These are phyloP conservation scores for Leucosticte australis DNA, from an alignment of 2,113 vertebrate genomes.

Conservation along the genomic window DNA sequence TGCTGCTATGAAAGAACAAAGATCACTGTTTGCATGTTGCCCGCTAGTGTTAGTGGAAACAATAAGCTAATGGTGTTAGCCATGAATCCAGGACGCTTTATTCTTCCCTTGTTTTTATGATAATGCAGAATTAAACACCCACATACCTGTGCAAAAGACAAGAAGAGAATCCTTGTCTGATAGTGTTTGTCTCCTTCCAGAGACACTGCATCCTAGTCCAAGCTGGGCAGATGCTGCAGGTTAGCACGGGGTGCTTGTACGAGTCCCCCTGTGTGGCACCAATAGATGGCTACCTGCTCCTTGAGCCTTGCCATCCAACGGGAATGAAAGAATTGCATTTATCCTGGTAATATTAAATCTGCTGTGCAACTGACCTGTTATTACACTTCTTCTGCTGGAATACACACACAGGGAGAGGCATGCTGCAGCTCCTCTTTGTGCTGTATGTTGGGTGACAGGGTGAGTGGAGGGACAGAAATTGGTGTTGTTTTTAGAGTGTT, in stretches of 20 bases:
- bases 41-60: not conserved
- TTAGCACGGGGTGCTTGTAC: not conserved
- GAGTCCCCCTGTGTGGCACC: not conserved
- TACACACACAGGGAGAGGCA: not conserved
- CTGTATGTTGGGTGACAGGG: not conserved
- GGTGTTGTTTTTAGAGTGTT: not conserved
- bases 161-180: not conserved
- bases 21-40: not conserved
- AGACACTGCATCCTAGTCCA: not conserved
- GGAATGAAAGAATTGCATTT: not conserved
- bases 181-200: not conserved
- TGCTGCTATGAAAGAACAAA: not conserved
- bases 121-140: not conserved
- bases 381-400: not conserved
- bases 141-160: not conserved
- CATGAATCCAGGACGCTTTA: not conserved
- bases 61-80: not conserved
- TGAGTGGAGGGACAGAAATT: not conserved
- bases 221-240: not conserved
- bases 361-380: not conserved
- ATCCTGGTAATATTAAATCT: not conserved
- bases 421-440: not conserved
- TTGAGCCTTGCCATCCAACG: rapidly evolving
- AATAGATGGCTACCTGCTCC: not conserved
- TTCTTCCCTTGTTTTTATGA: not conserved